These are phyloP conservation scores for Porites cylindrica DNA, from an alignment of 92 coral and sea anemone genomes.

Conservation along the genomic window DNA sequence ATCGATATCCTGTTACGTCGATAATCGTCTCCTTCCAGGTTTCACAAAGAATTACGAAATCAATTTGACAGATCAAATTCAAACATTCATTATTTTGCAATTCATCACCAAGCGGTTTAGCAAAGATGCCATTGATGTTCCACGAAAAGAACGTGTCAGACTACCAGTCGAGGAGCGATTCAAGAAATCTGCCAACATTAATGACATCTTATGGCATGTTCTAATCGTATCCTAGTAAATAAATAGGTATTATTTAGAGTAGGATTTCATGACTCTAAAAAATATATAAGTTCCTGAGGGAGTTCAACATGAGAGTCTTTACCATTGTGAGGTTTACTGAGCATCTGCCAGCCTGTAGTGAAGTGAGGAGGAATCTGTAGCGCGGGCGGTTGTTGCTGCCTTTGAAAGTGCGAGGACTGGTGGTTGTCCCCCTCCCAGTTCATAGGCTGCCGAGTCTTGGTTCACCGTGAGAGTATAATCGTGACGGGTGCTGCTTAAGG, in stretches of 20 bases:
- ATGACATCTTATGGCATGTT: too few species aligned
- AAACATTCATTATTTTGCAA: too few species aligned
- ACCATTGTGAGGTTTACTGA: background rate
- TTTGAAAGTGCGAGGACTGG: background rate
- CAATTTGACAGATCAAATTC: background rate
- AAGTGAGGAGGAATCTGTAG: background rate
- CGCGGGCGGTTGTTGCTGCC: background rate
- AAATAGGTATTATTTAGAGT: background rate
- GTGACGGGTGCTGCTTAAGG: background rate
- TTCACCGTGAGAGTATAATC: background rate
- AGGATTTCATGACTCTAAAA: too few species aligned
- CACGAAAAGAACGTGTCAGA: too few species aligned
- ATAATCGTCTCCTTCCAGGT: background rate
- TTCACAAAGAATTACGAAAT: background rate
- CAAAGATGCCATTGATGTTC: background rate
- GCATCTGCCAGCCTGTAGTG: background rate
- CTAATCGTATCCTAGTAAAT: background rate
- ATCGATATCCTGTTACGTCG: too few species aligned
- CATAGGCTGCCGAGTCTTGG: background rate
- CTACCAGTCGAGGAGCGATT: background rate
- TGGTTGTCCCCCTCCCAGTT: background rate
- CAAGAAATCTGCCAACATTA: background rate
- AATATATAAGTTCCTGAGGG: background rate
- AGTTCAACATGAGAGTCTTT: background rate
- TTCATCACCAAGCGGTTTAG: background rate